Evolutionary conservation across 1,140 invertebrate genomes (phyloP).

Genomic region (Hylaeus anthracinus): DNA sequence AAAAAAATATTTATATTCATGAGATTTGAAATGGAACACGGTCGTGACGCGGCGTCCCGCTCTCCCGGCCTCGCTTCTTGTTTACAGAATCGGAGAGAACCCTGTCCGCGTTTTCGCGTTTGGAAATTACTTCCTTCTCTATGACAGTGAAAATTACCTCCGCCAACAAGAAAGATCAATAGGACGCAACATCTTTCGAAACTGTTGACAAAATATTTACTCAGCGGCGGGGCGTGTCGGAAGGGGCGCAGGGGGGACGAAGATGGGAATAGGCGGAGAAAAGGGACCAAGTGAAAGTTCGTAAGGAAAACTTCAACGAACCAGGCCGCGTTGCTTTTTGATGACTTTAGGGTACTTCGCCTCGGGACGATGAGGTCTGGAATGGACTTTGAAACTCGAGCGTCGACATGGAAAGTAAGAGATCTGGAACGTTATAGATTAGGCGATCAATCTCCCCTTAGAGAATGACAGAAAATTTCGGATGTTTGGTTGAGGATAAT

Average conservation of each 20-base stretch:
- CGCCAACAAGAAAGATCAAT: conserved; percentile 25
- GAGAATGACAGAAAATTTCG: conserved; percentile 39
- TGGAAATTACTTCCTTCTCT: conserved; percentile 4
- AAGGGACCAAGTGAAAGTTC: conserved; percentile 62
- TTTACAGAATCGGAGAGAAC: neutral
- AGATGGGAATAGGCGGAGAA: conserved; percentile 41
- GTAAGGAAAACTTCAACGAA: conserved; percentile 63
- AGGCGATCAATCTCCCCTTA: conserved; percentile 54
- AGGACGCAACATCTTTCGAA: conserved; percentile 28
- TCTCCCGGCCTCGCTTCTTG: neutral
- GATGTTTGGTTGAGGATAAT: no score
- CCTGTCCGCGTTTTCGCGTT: neutral
- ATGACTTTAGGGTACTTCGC: conserved; percentile 59
- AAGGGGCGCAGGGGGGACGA: neutral
- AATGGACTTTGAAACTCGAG: conserved; percentile 64
- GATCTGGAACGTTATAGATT: conserved; percentile 58
- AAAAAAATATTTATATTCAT: neutral
- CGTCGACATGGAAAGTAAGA: conserved; percentile 61
- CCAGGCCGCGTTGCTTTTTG: conserved; percentile 61
- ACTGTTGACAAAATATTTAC: conserved; percentile 64
- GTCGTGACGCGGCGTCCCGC: no score
- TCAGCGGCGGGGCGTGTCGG: neutral
- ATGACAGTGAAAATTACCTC: conserved; percentile 21
- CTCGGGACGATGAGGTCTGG: conserved; percentile 52
- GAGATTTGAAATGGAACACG: neutral